These are phyloP conservation scores for Conus canariensis DNA, from an alignment of 2,888 invertebrate species.

Conservation along the genomic window DNA sequence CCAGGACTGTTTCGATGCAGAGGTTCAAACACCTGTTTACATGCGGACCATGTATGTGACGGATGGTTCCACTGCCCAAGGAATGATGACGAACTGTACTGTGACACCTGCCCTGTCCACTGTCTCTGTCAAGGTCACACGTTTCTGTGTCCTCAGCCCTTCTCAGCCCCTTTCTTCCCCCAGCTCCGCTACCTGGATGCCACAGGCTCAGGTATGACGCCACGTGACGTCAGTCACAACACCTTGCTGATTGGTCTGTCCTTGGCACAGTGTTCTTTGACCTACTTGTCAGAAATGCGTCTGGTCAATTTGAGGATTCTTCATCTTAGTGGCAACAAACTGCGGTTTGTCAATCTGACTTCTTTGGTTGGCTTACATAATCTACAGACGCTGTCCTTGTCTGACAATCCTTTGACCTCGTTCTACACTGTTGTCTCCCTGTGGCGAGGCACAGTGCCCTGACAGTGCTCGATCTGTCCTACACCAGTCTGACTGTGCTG, in stretches of 20 bases:
- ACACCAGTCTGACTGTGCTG: neutral
- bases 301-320: neutral
- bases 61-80: neutral
- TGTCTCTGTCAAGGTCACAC: neutral
- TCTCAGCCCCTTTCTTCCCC: neutral
- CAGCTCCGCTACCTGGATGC: constrained; percentile 14
- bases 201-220: neutral
- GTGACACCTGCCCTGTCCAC: neutral
- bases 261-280: neutral
- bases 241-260: neutral
- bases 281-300: neutral
- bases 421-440: neutral
- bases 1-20: neutral
- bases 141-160: neutral
- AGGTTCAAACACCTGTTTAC: neutral
- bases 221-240: neutral
- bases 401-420: neutral
- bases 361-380: neutral
- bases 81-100: neutral
- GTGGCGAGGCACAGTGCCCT: neutral
- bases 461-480: neutral
- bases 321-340: neutral
- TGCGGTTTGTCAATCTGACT: neutral
- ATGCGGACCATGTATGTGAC: neutral
- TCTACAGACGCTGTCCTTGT: neutral